Base-by-base conservation (phyloP, 1,140 invertebrate genomes). In the Stenopsyche tienmushanensis region DNA sequence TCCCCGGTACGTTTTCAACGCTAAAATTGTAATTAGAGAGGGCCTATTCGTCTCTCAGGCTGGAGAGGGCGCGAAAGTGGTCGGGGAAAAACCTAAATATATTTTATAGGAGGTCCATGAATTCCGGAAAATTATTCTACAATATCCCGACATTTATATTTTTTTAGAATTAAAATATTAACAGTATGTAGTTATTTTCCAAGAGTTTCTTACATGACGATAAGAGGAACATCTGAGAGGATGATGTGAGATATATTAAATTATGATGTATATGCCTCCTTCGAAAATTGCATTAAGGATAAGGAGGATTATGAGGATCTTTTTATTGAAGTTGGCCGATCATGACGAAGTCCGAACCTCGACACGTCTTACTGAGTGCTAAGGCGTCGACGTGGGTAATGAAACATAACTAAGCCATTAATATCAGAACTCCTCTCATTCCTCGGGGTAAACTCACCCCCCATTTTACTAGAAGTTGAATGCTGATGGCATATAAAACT, bases 331-430 rank as follows among this genome's bases (percentile, higher is more conserved):
- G 29, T 34, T n/a, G n/a, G n/a, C n/a, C n/a, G n/a, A n/a, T n/a
- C n/a, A n/a, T 34, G 29, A 7, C 29, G 29, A 34, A 13, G 29
- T 34, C 29, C 29, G 29, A 34, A 34, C 5, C 29, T n/a, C 5
- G 29, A 34, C 29, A 34, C 13, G 29, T 34, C 29, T 13, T 34
- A 13, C 29, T 34, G 63, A 58, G 64, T 58, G 52, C 52, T 44
- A 57, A 47, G 57, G 62, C 57, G 58, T 53, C 64, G 53, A 49
- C 50, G 23, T 15, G 59, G 64, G 62, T 63, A 66, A 64, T 66
- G 68, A 70, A 70, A 66, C 65, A 70, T 60, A 66, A 70, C 64
- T 70, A 70, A 70, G 60, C 68, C 68, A 70, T 70, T 70, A 70
- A 70, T 70, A 64, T 70, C 47, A 59, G 20, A 29, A 55, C 29